Base-by-base conservation (phyloP, 1,140 invertebrate species). In the Alviniconcha marisindica region DNA sequence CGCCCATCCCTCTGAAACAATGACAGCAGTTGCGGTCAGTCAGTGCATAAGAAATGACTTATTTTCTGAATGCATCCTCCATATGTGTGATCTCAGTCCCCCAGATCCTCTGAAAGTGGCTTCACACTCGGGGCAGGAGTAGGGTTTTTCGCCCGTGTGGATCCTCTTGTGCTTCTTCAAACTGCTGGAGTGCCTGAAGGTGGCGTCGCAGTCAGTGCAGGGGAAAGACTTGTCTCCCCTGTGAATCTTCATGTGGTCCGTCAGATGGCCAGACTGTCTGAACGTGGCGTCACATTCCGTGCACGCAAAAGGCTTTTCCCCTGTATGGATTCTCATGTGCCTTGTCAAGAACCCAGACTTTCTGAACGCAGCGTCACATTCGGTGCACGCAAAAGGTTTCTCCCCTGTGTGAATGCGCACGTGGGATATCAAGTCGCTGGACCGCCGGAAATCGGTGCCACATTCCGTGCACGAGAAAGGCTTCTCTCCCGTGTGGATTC, bases 11-110 rank as follows among this genome's bases (percentile, higher is more conserved):
- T n/a, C n/a, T n/a, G n/a, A n/a, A n/a, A n/a, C n/a, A n/a, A n/a
- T n/a, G n/a, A n/a, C n/a, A n/a, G n/a, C n/a, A n/a, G n/a, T n/a
- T n/a, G n/a, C n/a, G n/a, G n/a, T n/a, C n/a, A n/a, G n/a, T n/a
- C n/a, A n/a, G n/a, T n/a, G n/a, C n/a, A n/a, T n/a, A n/a, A n/a
- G n/a, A n/a, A n/a, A 91, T 0, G 90, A 90, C 36, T 85, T 90
- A 56, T 88, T 86, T 28, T 87, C 89, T 15, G 88, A 87, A 63
- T 91, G 91, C 38, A 91, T 85, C 56, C 86, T 76, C 73, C n/a
- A n/a, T n/a, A 84, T 66, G 51, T 89, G 88, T n/a, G 76, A 74
- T 63, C 81, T 87, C 21, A 89, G 66, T 42, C 84, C 73, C n/a
- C 83, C 77, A 18, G 82, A 81, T 7, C 78, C 63, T n/a, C 42